Percentiles rank a stretch among this genome's conserved stretches.
Conservation (phyloP, 2,888 invertebrate genomes). For the Dolichomitus sp. region DNA sequence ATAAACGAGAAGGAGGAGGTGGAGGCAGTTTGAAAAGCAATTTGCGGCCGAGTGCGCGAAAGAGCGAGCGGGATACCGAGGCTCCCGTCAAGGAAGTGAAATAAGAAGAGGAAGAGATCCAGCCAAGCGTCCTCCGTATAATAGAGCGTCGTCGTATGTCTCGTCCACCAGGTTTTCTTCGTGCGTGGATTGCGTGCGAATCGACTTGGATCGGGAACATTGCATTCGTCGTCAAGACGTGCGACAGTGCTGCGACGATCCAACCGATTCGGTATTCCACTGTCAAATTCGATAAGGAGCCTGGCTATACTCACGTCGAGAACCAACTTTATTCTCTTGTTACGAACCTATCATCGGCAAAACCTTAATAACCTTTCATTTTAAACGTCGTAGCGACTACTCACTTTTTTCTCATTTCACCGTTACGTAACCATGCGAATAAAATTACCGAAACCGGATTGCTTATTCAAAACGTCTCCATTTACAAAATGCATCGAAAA, state of each 20-base stretch:
- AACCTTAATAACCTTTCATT: neutral
- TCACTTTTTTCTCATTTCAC: too few species aligned
- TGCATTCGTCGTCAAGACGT: conserved; percentile 1
- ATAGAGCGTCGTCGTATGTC: conserved; percentile 64
- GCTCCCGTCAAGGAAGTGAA: conserved; percentile 45
- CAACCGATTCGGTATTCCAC: conserved; percentile 11
- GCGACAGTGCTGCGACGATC: neutral
- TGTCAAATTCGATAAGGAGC: neutral
- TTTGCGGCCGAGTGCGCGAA: conserved; percentile 67
- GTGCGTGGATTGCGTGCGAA: conserved; percentile 68
- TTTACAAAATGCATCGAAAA: neutral
- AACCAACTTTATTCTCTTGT: neutral
- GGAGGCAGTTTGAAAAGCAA: conserved; percentile 71
- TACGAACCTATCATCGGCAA: neutral
- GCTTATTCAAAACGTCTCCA: too few species aligned
- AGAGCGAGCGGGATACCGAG: conserved; percentile 33
- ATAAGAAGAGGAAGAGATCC: conserved; percentile 48
- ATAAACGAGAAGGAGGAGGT: conserved; percentile 72
- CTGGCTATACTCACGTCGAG: neutral
- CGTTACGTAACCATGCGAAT: too few species aligned
- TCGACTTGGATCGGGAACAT: conserved; percentile 20
- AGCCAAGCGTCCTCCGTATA: conserved; percentile 54
- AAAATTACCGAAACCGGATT: too few species aligned
- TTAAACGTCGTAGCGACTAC: too few species aligned
- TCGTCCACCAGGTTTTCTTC: conserved; percentile 52